phyloP scores from a whole-genome alignment of 2,113 vertebrate species.

The Motacilla alba region DNA sequence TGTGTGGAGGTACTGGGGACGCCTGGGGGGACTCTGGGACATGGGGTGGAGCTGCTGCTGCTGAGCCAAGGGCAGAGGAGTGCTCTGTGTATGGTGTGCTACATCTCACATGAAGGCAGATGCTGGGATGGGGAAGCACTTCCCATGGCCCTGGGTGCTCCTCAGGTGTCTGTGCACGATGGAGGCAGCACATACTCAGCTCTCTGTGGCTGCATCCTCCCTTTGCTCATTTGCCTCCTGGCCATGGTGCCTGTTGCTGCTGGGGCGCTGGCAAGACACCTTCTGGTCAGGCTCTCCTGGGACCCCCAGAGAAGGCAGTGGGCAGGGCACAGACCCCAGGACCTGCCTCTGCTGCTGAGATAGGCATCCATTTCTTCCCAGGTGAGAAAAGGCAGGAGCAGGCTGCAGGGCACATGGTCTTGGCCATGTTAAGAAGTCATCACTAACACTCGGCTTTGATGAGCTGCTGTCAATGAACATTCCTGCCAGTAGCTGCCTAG shows the following conservation, averaged over 20 bases:
- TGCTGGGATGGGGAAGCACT: background rate
- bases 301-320: background rate
- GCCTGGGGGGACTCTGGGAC: background rate
- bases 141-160: background rate
- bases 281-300: background rate
- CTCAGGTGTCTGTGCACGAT: background rate
- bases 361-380: background rate
- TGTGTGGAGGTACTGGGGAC: background rate
- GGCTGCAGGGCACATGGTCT: background rate
- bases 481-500: background rate
- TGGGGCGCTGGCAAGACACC: rapidly evolving
- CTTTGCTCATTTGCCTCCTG: background rate
- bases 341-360: background rate
- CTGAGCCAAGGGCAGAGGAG: background rate
- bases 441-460: background rate
- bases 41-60: background rate
- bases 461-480: background rate
- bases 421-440: background rate
- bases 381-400: background rate
- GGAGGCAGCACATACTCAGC: background rate
- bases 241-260: background rate
- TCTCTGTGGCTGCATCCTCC: background rate
- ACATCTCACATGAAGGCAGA: rapidly evolving
- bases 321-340: background rate
- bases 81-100: background rate